A percentile compares a stretch with the other conserved stretches of the same genome.
phyloP scores from a whole-genome alignment of 2,888 invertebrate species.

The Nomada fucata region DNA sequence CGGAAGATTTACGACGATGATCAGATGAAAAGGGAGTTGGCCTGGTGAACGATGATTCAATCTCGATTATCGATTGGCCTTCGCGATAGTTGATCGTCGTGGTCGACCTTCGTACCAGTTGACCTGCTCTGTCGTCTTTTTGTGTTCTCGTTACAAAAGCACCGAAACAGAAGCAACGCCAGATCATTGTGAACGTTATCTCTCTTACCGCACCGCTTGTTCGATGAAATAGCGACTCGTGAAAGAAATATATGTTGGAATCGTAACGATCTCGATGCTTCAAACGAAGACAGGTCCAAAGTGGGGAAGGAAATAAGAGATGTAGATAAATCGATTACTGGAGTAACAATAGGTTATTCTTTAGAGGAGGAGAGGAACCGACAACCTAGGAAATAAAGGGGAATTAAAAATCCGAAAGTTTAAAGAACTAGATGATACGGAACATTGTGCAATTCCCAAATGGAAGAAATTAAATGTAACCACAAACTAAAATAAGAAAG shows the following conservation, averaged over 20 bases:
- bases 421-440: background rate
- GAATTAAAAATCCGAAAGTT: background rate
- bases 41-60: constrained; percentile 43
- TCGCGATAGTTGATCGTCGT: constrained; percentile 32
- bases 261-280: background rate
- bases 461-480: background rate
- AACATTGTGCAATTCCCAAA: background rate
- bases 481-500: no score
- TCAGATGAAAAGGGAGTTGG: constrained; percentile 22
- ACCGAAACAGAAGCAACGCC: constrained; percentile 28
- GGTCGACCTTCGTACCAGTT: constrained; percentile 36
- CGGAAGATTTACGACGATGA: background rate
- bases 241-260: constrained; percentile 9
- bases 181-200: constrained; percentile 39
- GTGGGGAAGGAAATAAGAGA: background rate
- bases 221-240: constrained; percentile 8
- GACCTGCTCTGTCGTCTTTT: constrained; percentile 35
- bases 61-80: constrained; percentile 38
- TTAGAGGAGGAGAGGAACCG: no score
- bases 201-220: constrained; percentile 20
- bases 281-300: background rate
- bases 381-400: background rate
- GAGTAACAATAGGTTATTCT: background rate
- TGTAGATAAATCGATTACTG: background rate
- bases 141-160: constrained; percentile 27